These are phyloP conservation scores for Heteropelma amictum DNA, from an alignment of 2,888 invertebrate genomes.

Conservation along the genomic window DNA sequence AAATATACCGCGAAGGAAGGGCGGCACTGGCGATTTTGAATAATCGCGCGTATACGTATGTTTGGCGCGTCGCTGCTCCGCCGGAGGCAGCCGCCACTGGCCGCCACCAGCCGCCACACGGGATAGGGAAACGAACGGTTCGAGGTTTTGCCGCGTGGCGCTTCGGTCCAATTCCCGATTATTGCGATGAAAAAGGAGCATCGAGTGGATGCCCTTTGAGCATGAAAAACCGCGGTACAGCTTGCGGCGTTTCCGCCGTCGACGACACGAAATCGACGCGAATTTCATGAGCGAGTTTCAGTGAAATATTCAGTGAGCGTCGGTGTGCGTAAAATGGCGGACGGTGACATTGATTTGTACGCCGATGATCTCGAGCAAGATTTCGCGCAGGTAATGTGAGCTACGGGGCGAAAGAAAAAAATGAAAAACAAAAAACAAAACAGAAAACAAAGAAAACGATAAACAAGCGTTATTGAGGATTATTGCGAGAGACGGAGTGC, in stretches of 20 bases:
- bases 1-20: no score
- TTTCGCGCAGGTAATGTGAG: conserved; percentile 88
- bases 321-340: conserved; percentile 87
- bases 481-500: background rate
- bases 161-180: background rate
- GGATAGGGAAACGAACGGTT: no score
- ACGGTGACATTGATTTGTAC: conserved; percentile 98
- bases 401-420: no score
- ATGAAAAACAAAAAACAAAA: no score
- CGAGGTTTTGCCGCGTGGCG: background rate
- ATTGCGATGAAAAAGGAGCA: background rate
- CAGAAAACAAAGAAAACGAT: no score
- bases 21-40: no score
- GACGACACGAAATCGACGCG: background rate
- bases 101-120: no score
- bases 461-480: conserved; percentile 23
- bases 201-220: background rate
- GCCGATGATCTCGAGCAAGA: conserved; percentile 97
- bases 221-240: background rate
- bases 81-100: no score
- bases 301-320: conserved; percentile 71
- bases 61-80: no score
- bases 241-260: conserved; percentile 54
- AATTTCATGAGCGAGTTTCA: no score
- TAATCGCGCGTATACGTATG: no score